A percentile compares a stretch with the other conserved stretches of the same genome.
Conservation (phyloP, 2,113 vertebrate species). For the Pedionomus torquatus region DNA sequence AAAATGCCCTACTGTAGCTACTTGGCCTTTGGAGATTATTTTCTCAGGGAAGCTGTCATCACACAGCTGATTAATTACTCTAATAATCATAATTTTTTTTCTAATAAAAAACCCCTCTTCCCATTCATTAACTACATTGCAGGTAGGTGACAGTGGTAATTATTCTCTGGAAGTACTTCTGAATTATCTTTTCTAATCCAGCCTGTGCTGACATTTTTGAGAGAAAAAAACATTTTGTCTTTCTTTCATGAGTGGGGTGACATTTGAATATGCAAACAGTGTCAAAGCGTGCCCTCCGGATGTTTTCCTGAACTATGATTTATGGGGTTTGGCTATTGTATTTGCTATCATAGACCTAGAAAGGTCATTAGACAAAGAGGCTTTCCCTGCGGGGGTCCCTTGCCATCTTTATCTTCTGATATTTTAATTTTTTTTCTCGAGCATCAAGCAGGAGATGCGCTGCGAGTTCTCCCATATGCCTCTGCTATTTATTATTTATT, state of each 20-base stretch:
- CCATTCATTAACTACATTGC: conserved; percentile 86
- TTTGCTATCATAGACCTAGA: conserved; percentile 71
- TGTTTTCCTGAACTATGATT: conserved; percentile 79
- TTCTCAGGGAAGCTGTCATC: conserved; percentile 82
- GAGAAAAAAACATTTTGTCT: conserved; percentile 77
- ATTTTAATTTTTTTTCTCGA: conserved; percentile 66
- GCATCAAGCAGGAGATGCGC: neutral
- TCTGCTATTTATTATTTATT: conserved; percentile 26
- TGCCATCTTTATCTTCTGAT: conserved; percentile 69
- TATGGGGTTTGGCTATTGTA: conserved; percentile 78
- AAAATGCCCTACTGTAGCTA: conserved; percentile 78
- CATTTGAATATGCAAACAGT: conserved; percentile 85
- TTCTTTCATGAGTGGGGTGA: conserved; percentile 76
- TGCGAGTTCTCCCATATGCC: neutral
- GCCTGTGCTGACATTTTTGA: conserved; percentile 82
- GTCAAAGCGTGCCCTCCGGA: conserved; percentile 68
- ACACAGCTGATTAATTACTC: conserved; percentile 90
- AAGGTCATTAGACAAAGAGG: conserved; percentile 79
- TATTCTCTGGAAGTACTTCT: conserved; percentile 83
- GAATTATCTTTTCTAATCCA: conserved; percentile 87
- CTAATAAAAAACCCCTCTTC: conserved; percentile 81
- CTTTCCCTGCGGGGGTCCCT: conserved; percentile 62
- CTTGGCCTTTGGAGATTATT: conserved; percentile 80
- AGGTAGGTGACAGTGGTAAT: conserved; percentile 84
- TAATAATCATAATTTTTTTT: conserved; percentile 84